Conservation (phyloP, 2,797 vertebrate genomes). For the Mus spretus region DNA sequence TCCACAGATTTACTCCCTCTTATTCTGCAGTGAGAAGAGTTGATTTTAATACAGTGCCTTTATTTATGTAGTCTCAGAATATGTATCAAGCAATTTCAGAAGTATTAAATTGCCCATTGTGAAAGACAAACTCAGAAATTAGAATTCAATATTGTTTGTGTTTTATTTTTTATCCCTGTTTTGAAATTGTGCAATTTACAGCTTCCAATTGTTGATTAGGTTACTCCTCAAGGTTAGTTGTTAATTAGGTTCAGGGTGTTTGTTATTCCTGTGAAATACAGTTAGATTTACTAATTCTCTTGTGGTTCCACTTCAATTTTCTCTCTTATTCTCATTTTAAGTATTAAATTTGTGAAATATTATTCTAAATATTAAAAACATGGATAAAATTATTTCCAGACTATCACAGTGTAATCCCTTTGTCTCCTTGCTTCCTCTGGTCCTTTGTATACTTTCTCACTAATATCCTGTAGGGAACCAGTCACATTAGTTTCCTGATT, state of each 20-base stretch:
- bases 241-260: neutral
- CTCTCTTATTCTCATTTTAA: neutral
- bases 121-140: neutral
- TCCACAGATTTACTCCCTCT: neutral
- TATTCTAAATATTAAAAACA: neutral
- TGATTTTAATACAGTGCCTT: neutral
- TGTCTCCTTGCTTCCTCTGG: neutral
- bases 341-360: neutral
- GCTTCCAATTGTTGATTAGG: neutral
- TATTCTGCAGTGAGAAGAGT: neutral
- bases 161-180: neutral
- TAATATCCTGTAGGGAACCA: neutral
- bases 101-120: neutral
- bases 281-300: neutral
- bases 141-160: slow-evolving; percentile 20
- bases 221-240: neutral
- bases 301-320: neutral
- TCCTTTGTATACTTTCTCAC: neutral
- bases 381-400: neutral
- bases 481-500: neutral
- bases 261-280: neutral
- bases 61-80: neutral
- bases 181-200: slow-evolving; percentile 17
- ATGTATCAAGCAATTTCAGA: neutral
- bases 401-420: neutral